phyloP scores from a whole-genome alignment of 2,888 invertebrate species.

The Caenorhabditis sp. region DNA sequence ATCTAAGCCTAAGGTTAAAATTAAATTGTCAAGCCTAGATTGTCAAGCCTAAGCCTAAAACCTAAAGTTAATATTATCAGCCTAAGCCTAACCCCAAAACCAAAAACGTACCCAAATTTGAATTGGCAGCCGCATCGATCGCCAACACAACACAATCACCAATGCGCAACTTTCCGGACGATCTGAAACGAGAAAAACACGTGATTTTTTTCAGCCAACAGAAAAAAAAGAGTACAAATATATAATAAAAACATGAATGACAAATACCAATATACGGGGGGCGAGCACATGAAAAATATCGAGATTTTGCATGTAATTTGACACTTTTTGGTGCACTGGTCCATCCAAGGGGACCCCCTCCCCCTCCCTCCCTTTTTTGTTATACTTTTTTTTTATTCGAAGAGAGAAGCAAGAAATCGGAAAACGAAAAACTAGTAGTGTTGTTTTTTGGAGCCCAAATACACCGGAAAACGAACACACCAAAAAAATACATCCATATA shows the following conservation, averaged over 20 bases:
- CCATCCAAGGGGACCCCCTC: no score
- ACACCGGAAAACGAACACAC: neutral
- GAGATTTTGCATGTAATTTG: neutral
- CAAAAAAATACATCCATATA: neutral
- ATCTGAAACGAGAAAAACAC: conserved; percentile 50
- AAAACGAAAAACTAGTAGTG: neutral
- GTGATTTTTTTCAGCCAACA: no score
- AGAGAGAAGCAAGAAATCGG: neutral
- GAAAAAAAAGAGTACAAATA: no score
- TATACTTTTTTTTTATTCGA: no score
- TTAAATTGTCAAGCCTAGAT: no score
- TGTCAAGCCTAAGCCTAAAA: no score
- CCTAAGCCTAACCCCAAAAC: neutral
- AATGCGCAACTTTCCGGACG: conserved; percentile 61
- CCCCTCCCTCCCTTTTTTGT: no score
- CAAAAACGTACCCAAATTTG: neutral
- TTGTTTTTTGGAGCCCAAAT: neutral
- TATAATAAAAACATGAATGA: no score
- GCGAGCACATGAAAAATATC: neutral
- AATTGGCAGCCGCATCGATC: conserved; percentile 36
- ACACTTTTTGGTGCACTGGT: no score
- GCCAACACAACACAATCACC: conserved; percentile 59
- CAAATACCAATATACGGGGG: no score
- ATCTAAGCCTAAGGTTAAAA: no score
- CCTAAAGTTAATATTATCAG: no score